phyloP scores from a whole-genome alignment of 2,113 vertebrate genomes.

The Alexandromys fortis region DNA sequence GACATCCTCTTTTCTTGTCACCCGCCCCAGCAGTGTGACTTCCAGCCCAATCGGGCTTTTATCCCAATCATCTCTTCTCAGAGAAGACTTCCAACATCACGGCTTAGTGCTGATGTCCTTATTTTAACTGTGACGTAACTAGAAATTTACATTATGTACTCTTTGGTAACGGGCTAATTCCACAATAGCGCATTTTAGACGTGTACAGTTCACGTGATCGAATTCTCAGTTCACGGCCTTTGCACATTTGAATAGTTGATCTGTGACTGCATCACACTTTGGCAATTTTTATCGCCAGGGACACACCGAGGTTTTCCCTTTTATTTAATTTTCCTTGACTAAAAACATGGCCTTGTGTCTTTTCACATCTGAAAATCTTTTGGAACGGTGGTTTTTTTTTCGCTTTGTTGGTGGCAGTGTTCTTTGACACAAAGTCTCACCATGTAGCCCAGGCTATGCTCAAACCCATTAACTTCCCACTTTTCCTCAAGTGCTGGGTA shows the following conservation, averaged over 20 bases:
- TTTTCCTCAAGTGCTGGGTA: background rate
- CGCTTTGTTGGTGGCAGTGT: background rate
- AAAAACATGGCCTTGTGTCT: background rate
- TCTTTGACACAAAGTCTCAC: background rate
- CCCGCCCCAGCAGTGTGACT: background rate
- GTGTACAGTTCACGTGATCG: background rate
- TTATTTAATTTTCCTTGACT: conserved; percentile 5
- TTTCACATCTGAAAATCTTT: background rate
- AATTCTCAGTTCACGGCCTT: background rate
- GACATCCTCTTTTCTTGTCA: background rate
- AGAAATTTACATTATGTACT: background rate
- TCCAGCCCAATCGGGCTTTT: background rate
- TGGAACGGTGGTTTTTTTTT: background rate
- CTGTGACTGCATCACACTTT: background rate
- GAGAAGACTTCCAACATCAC: background rate
- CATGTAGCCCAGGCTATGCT: background rate
- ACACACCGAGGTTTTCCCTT: background rate
- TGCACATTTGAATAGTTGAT: background rate
- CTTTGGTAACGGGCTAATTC: background rate
- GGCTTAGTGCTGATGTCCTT: background rate
- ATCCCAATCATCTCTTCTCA: background rate
- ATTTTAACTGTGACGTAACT: background rate
- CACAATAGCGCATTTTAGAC: background rate
- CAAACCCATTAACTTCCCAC: background rate
- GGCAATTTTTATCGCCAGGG: background rate